These are phyloP conservation scores for Papilio glaucus DNA, from an alignment of 1,140 invertebrate genomes.

Conservation along the genomic window DNA sequence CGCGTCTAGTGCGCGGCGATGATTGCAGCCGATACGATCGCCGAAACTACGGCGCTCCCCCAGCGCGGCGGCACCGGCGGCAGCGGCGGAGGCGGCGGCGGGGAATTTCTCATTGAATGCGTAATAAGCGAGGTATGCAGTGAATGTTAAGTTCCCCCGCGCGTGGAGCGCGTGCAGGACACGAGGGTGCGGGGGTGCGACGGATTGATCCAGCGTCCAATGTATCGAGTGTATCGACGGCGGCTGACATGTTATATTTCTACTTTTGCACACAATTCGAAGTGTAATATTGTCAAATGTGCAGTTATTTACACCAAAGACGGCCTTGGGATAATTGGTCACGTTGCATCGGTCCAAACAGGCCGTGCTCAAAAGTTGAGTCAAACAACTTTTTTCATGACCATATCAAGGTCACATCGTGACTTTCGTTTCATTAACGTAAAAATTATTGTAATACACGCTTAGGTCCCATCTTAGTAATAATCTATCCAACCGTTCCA, in stretches of 20 bases:
- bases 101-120: constrained; percentile 52
- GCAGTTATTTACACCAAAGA: neutral
- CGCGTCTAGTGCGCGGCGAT: neutral
- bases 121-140: constrained; percentile 56
- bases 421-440: too few species aligned
- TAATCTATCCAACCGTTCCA: too few species aligned
- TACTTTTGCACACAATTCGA: neutral
- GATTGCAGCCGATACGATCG: constrained; percentile 13
- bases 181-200: neutral
- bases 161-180: neutral
- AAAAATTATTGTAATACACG: too few species aligned
- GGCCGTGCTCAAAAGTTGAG: too few species aligned
- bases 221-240: neutral
- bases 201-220: constrained; percentile 16
- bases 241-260: neutral
- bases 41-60: neutral
- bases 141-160: constrained; percentile 53
- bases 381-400: too few species aligned
- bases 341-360: too few species aligned
- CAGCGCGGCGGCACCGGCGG: neutral
- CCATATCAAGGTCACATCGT: too few species aligned
- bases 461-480: too few species aligned
- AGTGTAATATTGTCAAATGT: neutral
- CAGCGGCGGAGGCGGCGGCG: constrained; percentile 21
- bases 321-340: too few species aligned